Conservation (phyloP, 2,888 invertebrate genomes). For the Malachius bipustulatus region DNA sequence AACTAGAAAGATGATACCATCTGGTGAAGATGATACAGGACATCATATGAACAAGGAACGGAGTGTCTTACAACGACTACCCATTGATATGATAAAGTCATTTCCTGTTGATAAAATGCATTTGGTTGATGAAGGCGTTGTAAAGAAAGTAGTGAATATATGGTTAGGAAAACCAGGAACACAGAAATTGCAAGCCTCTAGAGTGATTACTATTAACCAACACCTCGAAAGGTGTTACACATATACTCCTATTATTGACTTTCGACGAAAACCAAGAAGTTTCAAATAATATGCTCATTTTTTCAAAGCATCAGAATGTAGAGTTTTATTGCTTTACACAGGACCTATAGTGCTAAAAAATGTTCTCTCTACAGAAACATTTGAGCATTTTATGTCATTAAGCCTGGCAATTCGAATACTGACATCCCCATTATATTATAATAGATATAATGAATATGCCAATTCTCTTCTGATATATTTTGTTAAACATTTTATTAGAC, state of each 20-base stretch:
- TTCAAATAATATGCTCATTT: slow-evolving; percentile 9
- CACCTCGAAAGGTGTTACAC: slow-evolving; percentile 6
- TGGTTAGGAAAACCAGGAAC: slow-evolving; percentile 12
- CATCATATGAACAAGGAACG: slow-evolving; percentile 14
- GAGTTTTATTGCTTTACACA: slow-evolving; percentile 10
- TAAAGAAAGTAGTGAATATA: slow-evolving; percentile 10
- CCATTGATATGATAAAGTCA: slow-evolving; percentile 13
- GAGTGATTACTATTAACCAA: slow-evolving; percentile 8
- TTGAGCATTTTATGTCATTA: slow-evolving; percentile 11
- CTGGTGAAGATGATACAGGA: slow-evolving; percentile 9
- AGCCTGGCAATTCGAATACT: slow-evolving; percentile 10
- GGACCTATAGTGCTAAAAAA: slow-evolving; percentile 11
- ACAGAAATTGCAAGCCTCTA: slow-evolving; percentile 7
- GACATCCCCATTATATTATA: slow-evolving; percentile 8
- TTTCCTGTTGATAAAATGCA: slow-evolving; percentile 15
- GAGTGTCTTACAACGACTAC: slow-evolving; percentile 9
- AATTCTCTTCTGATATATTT: slow-evolving; percentile 10
- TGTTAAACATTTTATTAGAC: slow-evolving; percentile 7
- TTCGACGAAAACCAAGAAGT: slow-evolving; percentile 10
- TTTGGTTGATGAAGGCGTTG: slow-evolving; percentile 12
- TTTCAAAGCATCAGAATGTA: slow-evolving; percentile 10
- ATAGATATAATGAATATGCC: slow-evolving; percentile 9
- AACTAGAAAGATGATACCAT: slow-evolving; percentile 8
- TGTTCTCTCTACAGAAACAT: slow-evolving; percentile 4
- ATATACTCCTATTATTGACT: slow-evolving; percentile 9